Base-by-base conservation (phyloP, 2,113 vertebrate species). In the Vulpes ferrilata region DNA sequence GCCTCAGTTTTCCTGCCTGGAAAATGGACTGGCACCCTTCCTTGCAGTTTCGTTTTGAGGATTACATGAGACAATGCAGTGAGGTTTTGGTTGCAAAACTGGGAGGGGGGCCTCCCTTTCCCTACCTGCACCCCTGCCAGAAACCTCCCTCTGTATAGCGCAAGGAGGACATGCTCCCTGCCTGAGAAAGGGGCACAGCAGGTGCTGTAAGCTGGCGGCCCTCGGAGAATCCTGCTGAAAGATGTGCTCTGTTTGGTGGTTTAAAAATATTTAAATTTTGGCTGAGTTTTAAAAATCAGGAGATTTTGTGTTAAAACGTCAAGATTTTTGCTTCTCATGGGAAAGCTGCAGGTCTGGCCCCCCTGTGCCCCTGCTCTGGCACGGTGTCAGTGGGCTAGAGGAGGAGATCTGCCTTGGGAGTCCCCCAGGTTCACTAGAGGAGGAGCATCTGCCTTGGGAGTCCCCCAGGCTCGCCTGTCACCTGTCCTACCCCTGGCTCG, bases 1-100 rank as follows among this genome's bases (percentile, higher is more conserved):
- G 71, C 71, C 57, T 96, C 64, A 3, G 22, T 65, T 86, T 93
- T 65, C 80, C 95, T 57, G 43, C 27, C 83, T 97, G 88, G 90
- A 38, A 83, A 88, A 59, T 65, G 43, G 71, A 35, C 51, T 2
- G 4, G 27, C 25, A 10, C 12, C 20, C 16, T 59, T 48, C 16
- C 19, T 79, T 6, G 2, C 5, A 64, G 23, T 23, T 67, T 43
- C 43, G 9, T 48, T 51, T 27, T 19, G 11, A 81, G 64, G 59
- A 11, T 38, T 55, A 22, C 11, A 11, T 11, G 82, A 88, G 23
- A 51, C 51, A 38, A 73, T 19, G 9, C 57, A n/a, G 12, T 16
- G 48, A 32, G 11, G 35, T 25, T 80, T 57, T 48, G 7, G 32
- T 27, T 6, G 30, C 5, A 23, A 43, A 88, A 43, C 48, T 3